These are phyloP conservation scores for Ranitomeya imitator DNA, from an alignment of 2,113 vertebrate species.

Conservation along the genomic window DNA sequence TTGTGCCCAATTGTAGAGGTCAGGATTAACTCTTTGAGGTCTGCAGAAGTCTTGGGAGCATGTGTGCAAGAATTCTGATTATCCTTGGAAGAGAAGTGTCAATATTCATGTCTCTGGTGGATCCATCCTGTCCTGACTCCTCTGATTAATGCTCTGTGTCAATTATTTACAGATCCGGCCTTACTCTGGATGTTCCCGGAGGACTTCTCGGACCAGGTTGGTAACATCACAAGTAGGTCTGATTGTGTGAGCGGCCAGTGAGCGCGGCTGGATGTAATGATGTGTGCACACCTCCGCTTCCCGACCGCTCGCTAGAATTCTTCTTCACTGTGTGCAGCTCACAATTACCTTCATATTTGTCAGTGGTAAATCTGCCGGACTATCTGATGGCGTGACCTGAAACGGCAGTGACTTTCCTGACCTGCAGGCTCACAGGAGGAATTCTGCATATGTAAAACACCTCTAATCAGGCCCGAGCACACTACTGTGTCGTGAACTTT, in stretches of 20 bases:
- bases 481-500: too few species aligned
- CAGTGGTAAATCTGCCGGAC: background rate
- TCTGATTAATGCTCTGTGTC: conserved; percentile 94
- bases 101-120: conserved; percentile 44
- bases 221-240: conserved; percentile 78
- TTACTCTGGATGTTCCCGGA: conserved; percentile 99
- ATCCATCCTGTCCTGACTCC: conserved; percentile 75
- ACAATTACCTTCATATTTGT: background rate
- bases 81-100: conserved; percentile 19
- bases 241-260: conserved; percentile 49
- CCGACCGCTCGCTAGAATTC: conserved; percentile 8
- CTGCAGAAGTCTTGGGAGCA: background rate
- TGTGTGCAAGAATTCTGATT: background rate
- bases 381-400: background rate
- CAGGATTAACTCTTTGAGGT: background rate
- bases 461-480: too few species aligned
- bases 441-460: too few species aligned
- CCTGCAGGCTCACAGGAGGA: too few species aligned
- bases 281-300: conserved; percentile 38
- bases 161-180: conserved; percentile 98
- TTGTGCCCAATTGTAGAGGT: background rate
- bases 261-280: conserved; percentile 46
- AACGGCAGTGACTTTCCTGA: background rate
- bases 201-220: conserved; percentile 99
- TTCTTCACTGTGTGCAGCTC: background rate